Evolutionary conservation across 2,113 vertebrate genomes (phyloP).

Genomic region (Sturnus vulgaris): DNA sequence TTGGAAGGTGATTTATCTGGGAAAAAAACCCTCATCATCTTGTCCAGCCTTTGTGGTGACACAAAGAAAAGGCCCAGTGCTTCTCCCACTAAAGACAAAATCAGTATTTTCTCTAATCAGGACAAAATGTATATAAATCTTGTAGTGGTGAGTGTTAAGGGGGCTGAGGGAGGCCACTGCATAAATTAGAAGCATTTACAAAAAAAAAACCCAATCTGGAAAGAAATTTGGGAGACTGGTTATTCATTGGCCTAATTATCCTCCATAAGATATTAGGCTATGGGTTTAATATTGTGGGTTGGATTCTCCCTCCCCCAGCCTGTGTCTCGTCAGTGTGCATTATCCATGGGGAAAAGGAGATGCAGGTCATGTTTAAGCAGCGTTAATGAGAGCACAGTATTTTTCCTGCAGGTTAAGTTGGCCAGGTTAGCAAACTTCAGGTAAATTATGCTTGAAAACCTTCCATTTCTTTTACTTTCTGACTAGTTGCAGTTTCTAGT

Average conservation of each 20-base stretch:
- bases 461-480: slow-evolving; percentile 11
- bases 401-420: slow-evolving; percentile 38
- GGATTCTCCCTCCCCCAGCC: slow-evolving; percentile 16
- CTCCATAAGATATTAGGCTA: neutral
- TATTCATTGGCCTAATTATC: slow-evolving; percentile 59
- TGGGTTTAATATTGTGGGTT: slow-evolving; percentile 37
- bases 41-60: neutral
- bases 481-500: neutral
- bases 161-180: neutral
- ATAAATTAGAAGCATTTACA: slow-evolving; percentile 5
- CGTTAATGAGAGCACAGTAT: slow-evolving; percentile 25
- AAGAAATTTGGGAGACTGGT: neutral
- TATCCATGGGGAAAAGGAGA: slow-evolving; percentile 47
- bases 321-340: neutral
- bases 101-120: neutral
- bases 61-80: neutral
- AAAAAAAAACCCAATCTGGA: neutral
- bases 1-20: neutral
- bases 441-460: neutral
- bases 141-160: neutral
- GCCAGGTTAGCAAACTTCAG: slow-evolving; percentile 11
- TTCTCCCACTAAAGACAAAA: neutral
- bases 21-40: neutral
- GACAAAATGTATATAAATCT: neutral
- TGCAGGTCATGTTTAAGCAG: slow-evolving; percentile 54